Conservation (phyloP, 1,140 invertebrate species). For the Bathynomus jamesi region DNA sequence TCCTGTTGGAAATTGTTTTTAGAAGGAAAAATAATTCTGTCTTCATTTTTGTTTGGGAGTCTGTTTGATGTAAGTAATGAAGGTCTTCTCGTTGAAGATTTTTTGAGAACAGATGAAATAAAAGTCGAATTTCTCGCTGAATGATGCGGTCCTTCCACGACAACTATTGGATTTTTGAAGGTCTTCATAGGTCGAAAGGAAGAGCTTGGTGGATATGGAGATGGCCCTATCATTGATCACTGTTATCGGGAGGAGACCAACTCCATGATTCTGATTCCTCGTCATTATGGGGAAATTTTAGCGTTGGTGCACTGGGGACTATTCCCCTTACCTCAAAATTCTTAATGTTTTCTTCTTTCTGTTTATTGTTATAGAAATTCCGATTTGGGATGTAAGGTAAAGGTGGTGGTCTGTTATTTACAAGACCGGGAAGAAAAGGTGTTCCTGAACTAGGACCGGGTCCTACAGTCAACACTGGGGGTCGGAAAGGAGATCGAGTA, state of each 20-base stretch:
- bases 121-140: not conserved
- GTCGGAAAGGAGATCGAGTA: not conserved
- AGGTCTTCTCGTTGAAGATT: too few relatives aligned
- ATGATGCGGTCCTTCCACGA: not conserved
- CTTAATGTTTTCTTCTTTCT: too few relatives aligned
- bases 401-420: not conserved
- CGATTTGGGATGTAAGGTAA: not conserved
- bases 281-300: not conserved
- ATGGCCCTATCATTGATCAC: not conserved
- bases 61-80: not conserved
- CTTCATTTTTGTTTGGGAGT: not conserved
- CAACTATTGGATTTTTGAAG: not conserved
- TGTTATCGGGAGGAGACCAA: not conserved
- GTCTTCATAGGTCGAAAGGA: not conserved
- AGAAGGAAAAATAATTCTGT: not conserved
- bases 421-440: slow-evolving; percentile 23
- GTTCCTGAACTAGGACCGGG: slow-evolving; percentile 26
- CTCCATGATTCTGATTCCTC: not conserved
- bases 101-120: too few relatives aligned
- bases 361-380: too few relatives aligned
- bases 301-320: too few relatives aligned
- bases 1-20: too few relatives aligned
- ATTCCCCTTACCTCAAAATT: too few relatives aligned
- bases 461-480: slow-evolving; percentile 11
- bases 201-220: not conserved